Evolutionary conservation across 2,888 invertebrate genomes (phyloP).

Genomic region (Microplitis manilae): DNA sequence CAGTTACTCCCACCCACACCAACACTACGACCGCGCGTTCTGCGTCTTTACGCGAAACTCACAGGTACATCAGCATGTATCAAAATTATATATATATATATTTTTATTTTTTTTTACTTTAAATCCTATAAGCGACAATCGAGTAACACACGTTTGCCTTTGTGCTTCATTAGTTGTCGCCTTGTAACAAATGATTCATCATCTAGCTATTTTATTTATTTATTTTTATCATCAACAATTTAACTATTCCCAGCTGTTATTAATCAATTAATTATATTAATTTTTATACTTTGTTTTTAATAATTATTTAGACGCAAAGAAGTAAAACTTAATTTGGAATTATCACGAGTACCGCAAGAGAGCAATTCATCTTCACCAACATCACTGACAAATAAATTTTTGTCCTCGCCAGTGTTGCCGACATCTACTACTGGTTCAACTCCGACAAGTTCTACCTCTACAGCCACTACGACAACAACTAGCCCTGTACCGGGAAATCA

Average conservation of each 20-base stretch:
- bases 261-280: background rate
- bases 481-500: constrained; percentile 71
- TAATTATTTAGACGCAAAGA: constrained; percentile 65
- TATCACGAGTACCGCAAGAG: constrained; percentile 67
- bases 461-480: constrained; percentile 71
- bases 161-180: background rate
- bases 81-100: constrained; percentile 37
- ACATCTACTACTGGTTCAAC: constrained; percentile 68
- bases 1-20: constrained; percentile 70
- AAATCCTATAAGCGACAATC: background rate
- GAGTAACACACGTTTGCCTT: background rate
- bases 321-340: constrained; percentile 68
- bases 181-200: constrained; percentile 1
- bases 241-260: constrained; percentile 3
- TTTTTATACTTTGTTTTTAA: background rate
- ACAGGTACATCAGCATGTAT: constrained; percentile 67
- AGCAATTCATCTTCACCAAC: constrained; percentile 66
- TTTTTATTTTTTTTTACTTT: constrained; percentile 48
- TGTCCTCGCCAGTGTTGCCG: constrained; percentile 57
- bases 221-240: constrained; percentile 20
- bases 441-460: constrained; percentile 74
- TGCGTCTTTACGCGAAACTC: constrained; percentile 76
- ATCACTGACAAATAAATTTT: constrained; percentile 59
- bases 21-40: constrained; percentile 74
- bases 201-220: constrained; percentile 19